Evolutionary conservation across 2,888 invertebrate genomes (phyloP).

Genomic region (Kryphioiulus occultus): DNA sequence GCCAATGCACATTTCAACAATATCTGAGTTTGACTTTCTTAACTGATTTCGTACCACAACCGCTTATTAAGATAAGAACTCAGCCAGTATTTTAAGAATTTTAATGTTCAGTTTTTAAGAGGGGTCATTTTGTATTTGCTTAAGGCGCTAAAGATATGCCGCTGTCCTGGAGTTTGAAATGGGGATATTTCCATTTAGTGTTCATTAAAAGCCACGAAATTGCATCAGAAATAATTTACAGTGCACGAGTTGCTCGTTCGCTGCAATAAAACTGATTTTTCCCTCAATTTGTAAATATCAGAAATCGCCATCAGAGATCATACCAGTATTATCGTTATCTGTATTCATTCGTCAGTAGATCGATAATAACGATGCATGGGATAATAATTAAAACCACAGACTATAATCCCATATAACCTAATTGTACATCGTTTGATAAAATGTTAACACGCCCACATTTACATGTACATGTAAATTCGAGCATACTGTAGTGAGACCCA

Average conservation of each 20-base stretch:
- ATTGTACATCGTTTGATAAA: neutral
- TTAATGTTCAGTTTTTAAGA: no score
- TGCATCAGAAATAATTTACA: neutral
- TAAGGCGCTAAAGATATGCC: no score
- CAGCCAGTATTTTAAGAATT: no score
- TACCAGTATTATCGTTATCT: neutral
- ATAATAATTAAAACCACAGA: neutral
- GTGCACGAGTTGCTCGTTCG: neutral
- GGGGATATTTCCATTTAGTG: no score
- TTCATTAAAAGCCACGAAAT: no score
- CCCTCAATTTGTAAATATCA: neutral
- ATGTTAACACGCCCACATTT: neutral
- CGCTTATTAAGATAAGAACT: no score
- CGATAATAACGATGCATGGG: neutral
- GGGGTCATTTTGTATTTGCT: no score
- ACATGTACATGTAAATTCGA: no score
- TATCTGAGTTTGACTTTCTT: no score
- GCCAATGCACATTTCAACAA: no score
- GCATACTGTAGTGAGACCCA: neutral
- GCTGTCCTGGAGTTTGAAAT: no score
- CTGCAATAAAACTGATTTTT: neutral
- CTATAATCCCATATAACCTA: neutral
- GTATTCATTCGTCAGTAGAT: neutral
- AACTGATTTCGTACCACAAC: no score
- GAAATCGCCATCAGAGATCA: neutral